phyloP scores from a whole-genome alignment of 2,113 vertebrate genomes.

The Halcyon senegalensis region DNA sequence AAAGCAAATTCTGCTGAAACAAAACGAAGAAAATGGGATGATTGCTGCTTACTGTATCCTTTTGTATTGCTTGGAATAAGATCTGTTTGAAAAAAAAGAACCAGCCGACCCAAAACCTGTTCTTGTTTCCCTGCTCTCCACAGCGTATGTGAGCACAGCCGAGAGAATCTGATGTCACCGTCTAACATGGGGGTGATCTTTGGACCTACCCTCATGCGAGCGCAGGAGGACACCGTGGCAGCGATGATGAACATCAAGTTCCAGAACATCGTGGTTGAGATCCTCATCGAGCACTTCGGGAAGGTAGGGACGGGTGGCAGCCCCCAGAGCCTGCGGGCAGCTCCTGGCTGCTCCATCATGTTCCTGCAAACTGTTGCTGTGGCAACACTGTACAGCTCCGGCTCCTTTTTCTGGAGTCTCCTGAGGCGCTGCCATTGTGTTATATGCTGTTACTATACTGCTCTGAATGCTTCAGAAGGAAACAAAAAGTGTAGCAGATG shows the following conservation, averaged over 20 bases:
- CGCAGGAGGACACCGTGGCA: constrained; percentile 93
- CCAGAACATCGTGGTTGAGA: constrained; percentile 96
- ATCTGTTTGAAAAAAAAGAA: background rate
- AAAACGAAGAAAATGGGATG: background rate
- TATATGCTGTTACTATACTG: background rate
- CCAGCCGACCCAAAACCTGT: background rate
- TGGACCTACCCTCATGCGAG: constrained; percentile 94
- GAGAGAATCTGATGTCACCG: constrained; percentile 91
- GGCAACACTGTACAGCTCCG: background rate
- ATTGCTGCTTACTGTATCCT: background rate
- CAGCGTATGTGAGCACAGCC: constrained; percentile 91
- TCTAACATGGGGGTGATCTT: constrained; percentile 98
- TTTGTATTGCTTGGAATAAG: background rate
- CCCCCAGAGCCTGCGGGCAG: background rate
- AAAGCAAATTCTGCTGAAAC: background rate
- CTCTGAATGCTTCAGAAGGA: background rate
- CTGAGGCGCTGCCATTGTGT: background rate
- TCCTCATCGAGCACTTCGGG: constrained; percentile 91
- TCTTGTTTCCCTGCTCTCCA: background rate
- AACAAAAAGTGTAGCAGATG: background rate
- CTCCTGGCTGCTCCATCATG: background rate
- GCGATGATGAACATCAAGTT: constrained; percentile 99
- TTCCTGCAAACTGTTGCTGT: background rate
- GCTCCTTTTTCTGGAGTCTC: background rate
- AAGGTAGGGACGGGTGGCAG: constrained; percentile 79